Base-by-base conservation (phyloP, 2,797 vertebrate genomes). In the Neosilurus mollespiculum region DNA sequence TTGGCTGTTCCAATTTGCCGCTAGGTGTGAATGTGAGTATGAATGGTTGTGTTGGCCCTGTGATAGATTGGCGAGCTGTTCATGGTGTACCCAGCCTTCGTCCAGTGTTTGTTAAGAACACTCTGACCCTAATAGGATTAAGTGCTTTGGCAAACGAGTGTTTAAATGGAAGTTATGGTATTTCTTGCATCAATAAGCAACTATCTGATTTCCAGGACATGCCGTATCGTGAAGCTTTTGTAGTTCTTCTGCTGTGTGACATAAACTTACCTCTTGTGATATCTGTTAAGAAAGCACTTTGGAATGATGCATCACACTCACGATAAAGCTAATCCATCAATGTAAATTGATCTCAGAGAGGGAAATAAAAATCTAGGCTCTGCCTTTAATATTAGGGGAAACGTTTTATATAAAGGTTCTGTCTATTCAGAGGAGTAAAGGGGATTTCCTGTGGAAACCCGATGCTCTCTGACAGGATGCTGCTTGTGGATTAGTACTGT, bases 401-500 rank as follows among this genome's bases (percentile, higher is more conserved):
- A 2, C 20, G 2, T 22, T 76, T 76, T 76, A 4, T 15, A 3
- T 61, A n/a, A 76, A 34, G 20, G 5, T 7, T 59, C 30, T 14
- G 20, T 65, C 62, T 24, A 14, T 83, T 30, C 20, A 12, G 1
- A 12, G 53, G 56, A 72, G 16, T 65, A 5, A 24, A 11, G 65
- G 65, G 59, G 59, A 59, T 76, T 78, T 70, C 58, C 65, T 78
- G 78, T 76, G 58, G 70, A 58, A 30, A 72, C 61, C 22, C 54
- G 76, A 18, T 37, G 26, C 26, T 65, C 6, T 80, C 22, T 73
- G 77, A 80, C 59, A 56, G 54, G 34, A 70, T 78, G 65, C 64
- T 83, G 26, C 70, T 49, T 71, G 53, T 64, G 51, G 75, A 78
- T 78, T 78, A 73, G 80, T 65, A 73, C n/a, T 49, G 15, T 49